phyloP scores from a whole-genome alignment of 2,888 invertebrate genomes.

The Scaptomyza caliginosa region DNA sequence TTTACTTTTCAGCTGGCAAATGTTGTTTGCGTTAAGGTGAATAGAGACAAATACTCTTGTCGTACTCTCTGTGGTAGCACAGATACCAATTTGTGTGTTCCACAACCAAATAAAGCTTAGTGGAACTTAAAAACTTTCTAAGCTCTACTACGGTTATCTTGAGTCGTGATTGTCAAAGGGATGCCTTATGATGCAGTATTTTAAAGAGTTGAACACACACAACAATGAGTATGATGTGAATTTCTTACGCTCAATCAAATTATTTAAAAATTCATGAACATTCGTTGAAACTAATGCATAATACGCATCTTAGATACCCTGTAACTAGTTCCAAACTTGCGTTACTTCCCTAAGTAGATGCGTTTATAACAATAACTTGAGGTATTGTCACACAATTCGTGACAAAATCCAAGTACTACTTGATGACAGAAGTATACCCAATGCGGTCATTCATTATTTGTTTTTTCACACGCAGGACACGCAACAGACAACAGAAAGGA shows the following conservation, averaged over 20 bases:
- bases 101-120: conserved; percentile 16
- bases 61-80: conserved; percentile 60
- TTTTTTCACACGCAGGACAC: conserved; percentile 56
- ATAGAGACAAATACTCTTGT: conserved; percentile 59
- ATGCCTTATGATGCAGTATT: too few species aligned
- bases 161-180: too few species aligned
- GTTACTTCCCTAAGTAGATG: not conserved
- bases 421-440: conserved; percentile 24
- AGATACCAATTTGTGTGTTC: conserved; percentile 10
- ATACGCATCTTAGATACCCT: not conserved
- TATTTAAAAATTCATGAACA: conserved; percentile 64
- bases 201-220: not conserved
- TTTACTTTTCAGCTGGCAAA: conserved; percentile 76
- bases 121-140: conserved; percentile 9
- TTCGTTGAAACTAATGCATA: conserved; percentile 1
- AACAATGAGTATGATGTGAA: conserved; percentile 40
- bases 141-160: too few species aligned
- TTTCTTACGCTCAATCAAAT: conserved; percentile 80
- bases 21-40: conserved; percentile 73
- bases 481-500: conserved; percentile 22
- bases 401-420: not conserved
- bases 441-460: conserved; percentile 45
- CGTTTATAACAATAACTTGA: not conserved
- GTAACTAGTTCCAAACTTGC: not conserved
- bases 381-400: not conserved